A percentile compares a stretch with the other conserved stretches of the same genome.
Conservation (phyloP, 2,888 invertebrate species). For the Hirtodrosophila alboralis region DNA sequence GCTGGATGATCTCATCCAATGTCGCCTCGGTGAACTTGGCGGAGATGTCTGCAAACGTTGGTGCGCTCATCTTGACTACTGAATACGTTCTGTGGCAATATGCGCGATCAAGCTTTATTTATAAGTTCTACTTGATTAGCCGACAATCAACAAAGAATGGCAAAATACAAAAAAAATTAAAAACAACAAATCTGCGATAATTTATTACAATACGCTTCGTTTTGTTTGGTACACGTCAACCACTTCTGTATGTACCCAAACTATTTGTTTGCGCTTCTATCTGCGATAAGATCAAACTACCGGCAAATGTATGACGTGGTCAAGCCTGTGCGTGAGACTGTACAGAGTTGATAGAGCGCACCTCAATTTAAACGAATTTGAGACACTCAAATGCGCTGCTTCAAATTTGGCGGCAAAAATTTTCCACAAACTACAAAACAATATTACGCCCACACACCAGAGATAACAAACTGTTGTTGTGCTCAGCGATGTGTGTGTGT, state of each 20-base stretch:
- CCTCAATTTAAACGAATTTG: too few species aligned
- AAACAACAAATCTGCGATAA: background rate
- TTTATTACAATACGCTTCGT: slow-evolving; percentile 9
- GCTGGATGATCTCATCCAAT: slow-evolving; percentile 83
- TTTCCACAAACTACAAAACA: too few species aligned
- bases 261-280: slow-evolving; percentile 6
- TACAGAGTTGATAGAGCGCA: background rate
- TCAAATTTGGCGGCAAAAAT: too few species aligned
- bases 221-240: slow-evolving; percentile 55
- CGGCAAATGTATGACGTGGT: slow-evolving; percentile 32
- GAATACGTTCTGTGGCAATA: slow-evolving; percentile 11
- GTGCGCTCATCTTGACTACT: slow-evolving; percentile 55
- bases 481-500: too few species aligned
- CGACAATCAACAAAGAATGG: slow-evolving; percentile 4
- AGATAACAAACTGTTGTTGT: too few species aligned
- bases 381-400: too few species aligned
- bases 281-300: slow-evolving; percentile 21
- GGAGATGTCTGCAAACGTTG: slow-evolving; percentile 81
- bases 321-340: slow-evolving; percentile 7
- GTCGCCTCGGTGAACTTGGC: slow-evolving; percentile 83
- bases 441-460: too few species aligned
- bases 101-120: slow-evolving; percentile 11
- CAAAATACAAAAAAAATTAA: slow-evolving; percentile 1
- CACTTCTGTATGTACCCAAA: slow-evolving; percentile 1
- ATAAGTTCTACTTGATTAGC: slow-evolving; percentile 21